phyloP scores from a whole-genome alignment of 2,113 vertebrate species.

The Rutilus rutilus region DNA sequence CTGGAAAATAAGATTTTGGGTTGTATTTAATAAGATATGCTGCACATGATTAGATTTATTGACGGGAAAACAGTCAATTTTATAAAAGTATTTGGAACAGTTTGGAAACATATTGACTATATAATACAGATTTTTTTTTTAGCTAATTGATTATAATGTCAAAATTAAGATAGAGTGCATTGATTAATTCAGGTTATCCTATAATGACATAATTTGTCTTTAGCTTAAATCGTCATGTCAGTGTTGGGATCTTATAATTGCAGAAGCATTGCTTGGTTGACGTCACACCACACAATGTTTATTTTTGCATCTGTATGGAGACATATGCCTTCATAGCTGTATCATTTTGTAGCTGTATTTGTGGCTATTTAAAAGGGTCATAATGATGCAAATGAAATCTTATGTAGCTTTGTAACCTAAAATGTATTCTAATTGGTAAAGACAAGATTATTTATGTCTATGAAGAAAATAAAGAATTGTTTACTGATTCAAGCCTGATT shows the following conservation, averaged over 20 bases:
- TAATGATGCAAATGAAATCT: constrained; percentile 28
- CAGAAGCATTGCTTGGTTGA: neutral
- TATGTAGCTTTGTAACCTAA: constrained; percentile 35
- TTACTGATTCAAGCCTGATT: constrained; percentile 1
- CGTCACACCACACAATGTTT: constrained; percentile 9
- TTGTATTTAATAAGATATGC: neutral
- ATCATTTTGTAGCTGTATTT: constrained; percentile 27
- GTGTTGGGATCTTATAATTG: constrained; percentile 8
- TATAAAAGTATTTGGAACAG: neutral
- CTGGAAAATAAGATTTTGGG: neutral
- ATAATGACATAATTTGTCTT: constrained; percentile 24
- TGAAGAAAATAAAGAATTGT: constrained; percentile 28
- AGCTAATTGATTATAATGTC: constrained; percentile 8
- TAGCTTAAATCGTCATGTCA: constrained; percentile 19
- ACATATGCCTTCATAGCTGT: neutral
- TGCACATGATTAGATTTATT: neutral
- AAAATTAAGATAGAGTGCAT: constrained; percentile 23
- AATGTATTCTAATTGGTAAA: constrained; percentile 7
- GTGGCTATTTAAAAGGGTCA: constrained; percentile 18
- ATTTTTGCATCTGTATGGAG: neutral
- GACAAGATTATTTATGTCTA: constrained; percentile 4
- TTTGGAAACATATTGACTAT: neutral
- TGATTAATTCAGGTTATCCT: neutral
- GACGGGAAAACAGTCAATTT: neutral
- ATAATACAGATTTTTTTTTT: neutral